phyloP scores from a whole-genome alignment of 2,797 vertebrate species.

The Lepus townsendii region DNA sequence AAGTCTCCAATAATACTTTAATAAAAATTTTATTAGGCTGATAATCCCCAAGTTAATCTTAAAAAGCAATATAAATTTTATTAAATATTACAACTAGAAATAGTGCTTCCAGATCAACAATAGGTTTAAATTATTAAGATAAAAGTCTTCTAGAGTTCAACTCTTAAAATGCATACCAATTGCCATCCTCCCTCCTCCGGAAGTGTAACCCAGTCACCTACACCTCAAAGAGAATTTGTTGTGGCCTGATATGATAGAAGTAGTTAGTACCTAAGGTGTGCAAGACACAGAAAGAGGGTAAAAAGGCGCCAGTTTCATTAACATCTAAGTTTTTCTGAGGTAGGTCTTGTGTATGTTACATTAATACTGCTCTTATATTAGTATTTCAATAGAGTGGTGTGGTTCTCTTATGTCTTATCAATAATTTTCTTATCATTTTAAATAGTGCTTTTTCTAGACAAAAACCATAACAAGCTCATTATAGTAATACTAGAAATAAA shows the following conservation, averaged over 20 bases:
- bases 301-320: conserved; percentile 31
- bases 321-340: neutral
- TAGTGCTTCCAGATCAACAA: conserved; percentile 16
- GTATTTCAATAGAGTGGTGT: conserved; percentile 16
- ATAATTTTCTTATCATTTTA: conserved; percentile 61
- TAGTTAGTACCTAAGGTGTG: neutral
- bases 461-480: conserved; percentile 31
- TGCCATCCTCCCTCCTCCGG: neutral
- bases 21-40: conserved; percentile 57
- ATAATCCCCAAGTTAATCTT: conserved; percentile 44
- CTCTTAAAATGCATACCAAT: conserved; percentile 20
- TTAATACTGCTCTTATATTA: conserved; percentile 38
- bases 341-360: neutral
- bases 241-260: neutral
- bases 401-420: conserved; percentile 50
- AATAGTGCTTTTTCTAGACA: conserved; percentile 34
- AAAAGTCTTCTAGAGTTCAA: conserved; percentile 58
- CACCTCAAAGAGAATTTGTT: conserved; percentile 35
- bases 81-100: conserved; percentile 64
- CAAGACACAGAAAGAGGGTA: conserved; percentile 46
- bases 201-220: neutral
- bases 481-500: conserved; percentile 58
- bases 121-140: conserved; percentile 44
- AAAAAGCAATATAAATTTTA: conserved; percentile 49
- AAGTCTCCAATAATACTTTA: conserved; percentile 39